Evolutionary conservation across 2,797 vertebrate species (phyloP).

Genomic region (Podarcis siculus): DNA sequence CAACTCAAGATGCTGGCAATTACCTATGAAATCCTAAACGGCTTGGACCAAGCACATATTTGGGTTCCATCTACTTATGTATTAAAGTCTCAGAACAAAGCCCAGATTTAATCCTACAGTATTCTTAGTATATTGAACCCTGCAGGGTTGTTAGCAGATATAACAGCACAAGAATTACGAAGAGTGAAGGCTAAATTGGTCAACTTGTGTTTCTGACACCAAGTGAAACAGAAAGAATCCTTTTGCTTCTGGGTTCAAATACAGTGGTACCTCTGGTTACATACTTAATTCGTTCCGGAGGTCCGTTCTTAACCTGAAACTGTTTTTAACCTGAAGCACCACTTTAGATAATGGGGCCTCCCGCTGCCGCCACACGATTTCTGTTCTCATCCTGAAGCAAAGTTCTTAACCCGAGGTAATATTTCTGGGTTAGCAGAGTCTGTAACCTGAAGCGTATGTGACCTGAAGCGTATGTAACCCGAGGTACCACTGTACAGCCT

Average conservation of each 20-base stretch:
- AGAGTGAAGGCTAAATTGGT: not conserved
- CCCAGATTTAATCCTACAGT: not conserved
- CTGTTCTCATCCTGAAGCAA: too few species aligned
- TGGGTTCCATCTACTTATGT: too few species aligned
- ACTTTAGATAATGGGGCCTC: too few species aligned
- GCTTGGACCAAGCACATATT: not conserved
- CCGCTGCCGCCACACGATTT: too few species aligned
- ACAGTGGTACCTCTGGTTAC: too few species aligned
- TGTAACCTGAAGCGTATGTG: too few species aligned
- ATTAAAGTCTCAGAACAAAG: not conserved
- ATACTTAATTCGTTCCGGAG: too few species aligned
- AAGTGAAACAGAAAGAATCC: not conserved
- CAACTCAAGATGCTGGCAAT: not conserved
- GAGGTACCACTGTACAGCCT: not conserved
- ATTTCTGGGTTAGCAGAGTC: too few species aligned
- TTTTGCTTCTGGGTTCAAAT: not conserved
- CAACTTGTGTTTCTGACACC: not conserved
- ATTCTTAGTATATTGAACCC: not conserved
- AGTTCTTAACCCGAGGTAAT: too few species aligned
- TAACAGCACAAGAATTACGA: not conserved
- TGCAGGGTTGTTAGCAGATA: not conserved
- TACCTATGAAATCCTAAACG: not conserved
- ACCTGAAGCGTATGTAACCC: too few species aligned
- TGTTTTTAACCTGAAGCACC: too few species aligned
- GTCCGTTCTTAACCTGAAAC: too few species aligned